Percentiles rank a stretch among this genome's conserved stretches.
Evolutionary conservation across 2,888 invertebrate species (phyloP).

Genomic region (Steinernema scapterisci): DNA sequence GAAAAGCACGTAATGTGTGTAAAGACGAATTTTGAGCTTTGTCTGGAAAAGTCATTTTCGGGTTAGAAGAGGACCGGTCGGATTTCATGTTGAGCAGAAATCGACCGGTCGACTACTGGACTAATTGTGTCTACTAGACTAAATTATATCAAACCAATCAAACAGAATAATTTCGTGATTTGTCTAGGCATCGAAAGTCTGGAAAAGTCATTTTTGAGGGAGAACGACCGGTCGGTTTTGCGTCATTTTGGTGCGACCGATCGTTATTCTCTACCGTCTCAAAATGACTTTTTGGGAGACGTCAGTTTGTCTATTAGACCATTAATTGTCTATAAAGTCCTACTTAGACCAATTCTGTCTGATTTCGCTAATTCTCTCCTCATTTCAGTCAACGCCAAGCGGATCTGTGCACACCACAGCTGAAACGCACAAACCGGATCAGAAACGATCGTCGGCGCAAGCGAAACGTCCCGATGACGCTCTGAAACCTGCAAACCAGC

Average conservation of each 20-base stretch:
- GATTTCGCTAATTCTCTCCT: neutral
- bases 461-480: conserved; percentile 40
- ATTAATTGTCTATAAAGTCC: neutral
- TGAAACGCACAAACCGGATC: conserved; percentile 35
- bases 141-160: no score
- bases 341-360: neutral
- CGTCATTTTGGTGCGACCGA: no score
- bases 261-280: neutral
- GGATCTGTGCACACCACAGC: conserved; percentile 63
- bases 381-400: conserved; percentile 64
- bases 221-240: no score
- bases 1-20: no score
- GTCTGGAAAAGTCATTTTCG: no score
- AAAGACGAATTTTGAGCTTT: no score
- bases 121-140: no score
- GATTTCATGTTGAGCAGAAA: no score
- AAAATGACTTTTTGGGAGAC: neutral
- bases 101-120: no score
- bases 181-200: neutral
- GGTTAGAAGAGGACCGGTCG: no score
- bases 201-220: neutral
- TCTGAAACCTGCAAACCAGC: conserved; percentile 48
- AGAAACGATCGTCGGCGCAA: conserved; percentile 41
- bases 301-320: neutral
- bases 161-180: no score